Percentiles rank a stretch among this genome's conserved stretches.
Conservation (phyloP, 2,113 vertebrate species). For the Lanius ludovicianus region DNA sequence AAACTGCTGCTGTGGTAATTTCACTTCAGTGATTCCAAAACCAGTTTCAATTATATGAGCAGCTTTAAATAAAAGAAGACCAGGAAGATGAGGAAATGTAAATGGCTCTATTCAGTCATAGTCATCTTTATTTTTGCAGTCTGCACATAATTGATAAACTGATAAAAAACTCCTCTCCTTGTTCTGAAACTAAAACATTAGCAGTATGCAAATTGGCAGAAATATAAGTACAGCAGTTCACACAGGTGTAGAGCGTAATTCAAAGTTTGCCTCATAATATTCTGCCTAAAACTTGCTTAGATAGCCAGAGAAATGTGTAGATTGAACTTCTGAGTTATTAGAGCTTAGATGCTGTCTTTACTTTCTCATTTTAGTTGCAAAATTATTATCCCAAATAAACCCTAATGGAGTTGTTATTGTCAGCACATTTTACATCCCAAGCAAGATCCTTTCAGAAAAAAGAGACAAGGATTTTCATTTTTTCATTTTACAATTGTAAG, state of each 20-base stretch:
- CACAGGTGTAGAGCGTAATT: not conserved
- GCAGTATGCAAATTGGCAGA: conserved; percentile 17
- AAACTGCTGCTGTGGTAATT: not conserved
- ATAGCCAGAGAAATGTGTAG: not conserved
- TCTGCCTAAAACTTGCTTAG: not conserved
- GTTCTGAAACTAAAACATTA: conserved; percentile 43
- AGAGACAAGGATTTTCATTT: not conserved
- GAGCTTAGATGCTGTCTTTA: not conserved
- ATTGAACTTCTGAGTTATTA: not conserved
- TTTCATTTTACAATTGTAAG: not conserved
- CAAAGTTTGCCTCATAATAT: not conserved
- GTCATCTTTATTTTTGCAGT: not conserved
- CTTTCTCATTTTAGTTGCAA: not conserved
- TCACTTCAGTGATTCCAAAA: not conserved
- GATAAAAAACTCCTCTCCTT: conserved; percentile 5
- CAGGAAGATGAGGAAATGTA: not conserved
- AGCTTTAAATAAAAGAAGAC: not conserved
- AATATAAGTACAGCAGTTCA: conserved; percentile 17
- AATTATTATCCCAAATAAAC: not conserved
- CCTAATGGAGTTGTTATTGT: not conserved
- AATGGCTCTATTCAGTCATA: not conserved
- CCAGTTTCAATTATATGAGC: not conserved
- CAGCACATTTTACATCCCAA: not conserved
- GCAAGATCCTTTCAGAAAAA: not conserved
- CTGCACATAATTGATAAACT: conserved; percentile 11